A percentile compares a stretch with the other conserved stretches of the same genome.
Conservation (phyloP, 2,888 invertebrate species). For the Colletes collaris region DNA sequence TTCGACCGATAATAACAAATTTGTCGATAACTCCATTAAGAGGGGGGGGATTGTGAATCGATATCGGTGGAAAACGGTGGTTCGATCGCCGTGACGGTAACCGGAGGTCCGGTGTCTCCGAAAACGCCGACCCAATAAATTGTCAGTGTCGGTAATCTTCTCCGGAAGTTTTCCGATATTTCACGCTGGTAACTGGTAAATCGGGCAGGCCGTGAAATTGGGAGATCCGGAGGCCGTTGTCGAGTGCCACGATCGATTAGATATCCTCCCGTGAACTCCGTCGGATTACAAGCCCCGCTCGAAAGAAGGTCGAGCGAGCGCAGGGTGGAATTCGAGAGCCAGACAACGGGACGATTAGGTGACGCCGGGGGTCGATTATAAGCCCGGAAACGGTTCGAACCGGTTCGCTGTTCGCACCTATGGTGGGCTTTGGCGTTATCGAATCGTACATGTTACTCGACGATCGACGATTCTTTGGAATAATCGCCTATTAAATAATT, state of each 20-base stretch:
- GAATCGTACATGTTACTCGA: no score
- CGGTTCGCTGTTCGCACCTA: slow-evolving; percentile 14
- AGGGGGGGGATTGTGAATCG: background rate
- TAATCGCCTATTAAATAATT: no score
- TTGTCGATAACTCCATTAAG: background rate
- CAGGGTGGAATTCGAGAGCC: slow-evolving; percentile 20
- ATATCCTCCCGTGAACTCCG: slow-evolving; percentile 44
- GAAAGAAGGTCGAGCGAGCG: slow-evolving; percentile 48
- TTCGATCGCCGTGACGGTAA: slow-evolving; percentile 25
- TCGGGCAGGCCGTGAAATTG: slow-evolving; percentile 58
- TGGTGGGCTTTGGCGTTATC: background rate
- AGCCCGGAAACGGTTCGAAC: slow-evolving; percentile 24
- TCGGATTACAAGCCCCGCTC: slow-evolving; percentile 47
- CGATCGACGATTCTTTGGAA: no score
- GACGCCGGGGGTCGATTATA: slow-evolving; percentile 45
- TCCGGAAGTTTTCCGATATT: slow-evolving; percentile 64
- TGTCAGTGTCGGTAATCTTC: slow-evolving; percentile 59
- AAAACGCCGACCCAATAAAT: slow-evolving; percentile 55
- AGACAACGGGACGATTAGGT: slow-evolving; percentile 47
- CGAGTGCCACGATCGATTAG: slow-evolving; percentile 63
- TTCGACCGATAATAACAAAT: background rate
- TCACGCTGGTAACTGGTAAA: slow-evolving; percentile 63
- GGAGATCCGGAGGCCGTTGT: slow-evolving; percentile 46
- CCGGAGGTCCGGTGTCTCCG: background rate
- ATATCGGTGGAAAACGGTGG: slow-evolving; percentile 17